Evolutionary conservation across 53 echinoderm and acorn worm genomes (phyloP).

Genomic region (Patiria pectinifera): DNA sequence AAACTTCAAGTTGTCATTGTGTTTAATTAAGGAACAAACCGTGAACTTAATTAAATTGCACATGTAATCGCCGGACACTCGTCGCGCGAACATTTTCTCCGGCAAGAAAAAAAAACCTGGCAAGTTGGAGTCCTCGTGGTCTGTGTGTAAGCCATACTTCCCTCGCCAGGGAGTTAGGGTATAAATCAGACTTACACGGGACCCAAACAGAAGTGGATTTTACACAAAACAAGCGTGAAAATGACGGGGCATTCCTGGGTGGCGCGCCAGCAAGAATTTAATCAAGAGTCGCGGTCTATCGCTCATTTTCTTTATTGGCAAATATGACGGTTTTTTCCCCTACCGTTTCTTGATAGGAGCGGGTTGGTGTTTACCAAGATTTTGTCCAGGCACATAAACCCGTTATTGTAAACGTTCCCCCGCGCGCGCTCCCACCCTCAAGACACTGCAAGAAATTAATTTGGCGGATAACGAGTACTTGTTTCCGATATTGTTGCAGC

Average conservation of each 20-base stretch:
- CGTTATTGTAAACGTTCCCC: conserved; percentile 8
- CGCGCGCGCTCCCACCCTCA: conserved; percentile 6
- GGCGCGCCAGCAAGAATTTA: conserved; percentile 37
- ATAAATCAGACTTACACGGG: conserved; percentile 14
- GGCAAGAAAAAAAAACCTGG: not conserved
- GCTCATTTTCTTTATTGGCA: conserved; percentile 30
- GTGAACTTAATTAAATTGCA: conserved; percentile 56
- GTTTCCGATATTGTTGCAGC: conserved; percentile 58
- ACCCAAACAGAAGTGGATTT: conserved; percentile 34
- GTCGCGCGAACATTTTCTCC: conserved; percentile 33
- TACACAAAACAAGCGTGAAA: conserved; percentile 60
- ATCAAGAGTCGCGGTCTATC: conserved; percentile 40
- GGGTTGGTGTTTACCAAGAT: conserved; percentile 40
- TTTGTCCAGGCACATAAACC: conserved; percentile 52
- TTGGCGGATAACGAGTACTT: conserved; percentile 38
- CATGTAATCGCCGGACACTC: conserved; percentile 47
- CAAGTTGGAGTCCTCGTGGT: conserved; percentile 35
- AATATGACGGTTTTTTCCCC: conserved; percentile 5
- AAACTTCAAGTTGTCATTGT: not conserved
- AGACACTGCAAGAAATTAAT: conserved; percentile 63
- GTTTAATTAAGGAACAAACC: conserved; percentile 44
- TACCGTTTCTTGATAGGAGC: conserved; percentile 5
- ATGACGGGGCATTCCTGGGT: conserved; percentile 50
- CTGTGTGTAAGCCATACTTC: conserved; percentile 18
- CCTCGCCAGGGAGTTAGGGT: conserved; percentile 22